Evolutionary conservation across 1,140 invertebrate species (phyloP).

Genomic region (Helicorthomorpha holstii): DNA sequence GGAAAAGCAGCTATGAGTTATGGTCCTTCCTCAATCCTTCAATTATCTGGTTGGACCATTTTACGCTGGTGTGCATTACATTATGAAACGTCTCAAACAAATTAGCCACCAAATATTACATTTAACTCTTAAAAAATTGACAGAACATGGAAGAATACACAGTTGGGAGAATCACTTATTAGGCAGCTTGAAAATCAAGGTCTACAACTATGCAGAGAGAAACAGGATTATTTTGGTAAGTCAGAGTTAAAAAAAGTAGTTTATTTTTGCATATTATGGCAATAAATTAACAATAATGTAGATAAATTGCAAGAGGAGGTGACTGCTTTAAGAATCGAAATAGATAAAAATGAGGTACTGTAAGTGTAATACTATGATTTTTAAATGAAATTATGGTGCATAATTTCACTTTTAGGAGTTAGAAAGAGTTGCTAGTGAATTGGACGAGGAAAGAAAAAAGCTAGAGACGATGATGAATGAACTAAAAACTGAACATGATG

Average conservation of each 20-base stretch:
- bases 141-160: slow-evolving; percentile 23
- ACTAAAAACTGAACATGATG: background rate
- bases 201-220: slow-evolving; percentile 22
- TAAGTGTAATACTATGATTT: no score
- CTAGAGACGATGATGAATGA: background rate
- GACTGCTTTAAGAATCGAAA: background rate
- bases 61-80: background rate
- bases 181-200: slow-evolving; percentile 22
- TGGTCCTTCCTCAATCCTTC: no score
- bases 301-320: background rate
- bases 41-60: no score
- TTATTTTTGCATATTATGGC: no score
- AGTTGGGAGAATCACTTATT: slow-evolving; percentile 22
- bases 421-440: background rate
- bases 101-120: background rate
- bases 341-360: slow-evolving; percentile 1
- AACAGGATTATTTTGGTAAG: slow-evolving; percentile 24
- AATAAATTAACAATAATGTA: no score
- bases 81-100: background rate
- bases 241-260: background rate
- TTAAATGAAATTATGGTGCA: background rate
- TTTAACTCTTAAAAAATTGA: slow-evolving; percentile 7
- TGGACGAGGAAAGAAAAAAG: background rate
- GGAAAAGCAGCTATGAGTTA: no score
- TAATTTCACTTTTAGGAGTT: background rate